Percentiles rank a stretch among this genome's conserved stretches.
phyloP scores from a whole-genome alignment of 2,113 vertebrate species.

The Grus americana region DNA sequence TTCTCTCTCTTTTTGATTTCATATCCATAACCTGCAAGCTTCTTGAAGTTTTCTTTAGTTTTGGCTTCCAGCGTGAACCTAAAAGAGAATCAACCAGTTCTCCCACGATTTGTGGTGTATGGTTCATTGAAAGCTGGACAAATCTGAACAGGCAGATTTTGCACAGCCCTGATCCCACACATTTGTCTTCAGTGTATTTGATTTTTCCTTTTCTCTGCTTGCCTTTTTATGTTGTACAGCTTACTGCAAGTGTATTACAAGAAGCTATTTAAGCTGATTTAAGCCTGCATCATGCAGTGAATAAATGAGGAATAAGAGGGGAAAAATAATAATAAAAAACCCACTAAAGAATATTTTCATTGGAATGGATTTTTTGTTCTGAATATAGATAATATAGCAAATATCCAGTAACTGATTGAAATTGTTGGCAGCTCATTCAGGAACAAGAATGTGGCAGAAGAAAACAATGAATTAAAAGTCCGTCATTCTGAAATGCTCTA shows the following conservation, averaged over 20 bases:
- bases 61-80: not conserved
- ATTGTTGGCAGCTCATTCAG: not conserved
- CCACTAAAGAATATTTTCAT: not conserved
- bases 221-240: not conserved
- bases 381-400: conserved; percentile 7
- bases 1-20: not conserved
- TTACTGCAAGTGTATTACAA: not conserved
- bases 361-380: not conserved
- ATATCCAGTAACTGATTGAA: not conserved
- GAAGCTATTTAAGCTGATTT: not conserved
- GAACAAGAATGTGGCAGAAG: not conserved
- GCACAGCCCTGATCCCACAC: not conserved
- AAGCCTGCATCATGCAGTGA: not conserved
- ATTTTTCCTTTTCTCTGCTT: not conserved
- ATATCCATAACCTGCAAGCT: not conserved
- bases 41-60: not conserved
- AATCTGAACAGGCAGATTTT: not conserved
- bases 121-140: not conserved
- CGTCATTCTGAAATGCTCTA: not conserved
- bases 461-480: not conserved
- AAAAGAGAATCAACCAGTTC: not conserved
- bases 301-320: not conserved
- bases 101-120: not conserved
- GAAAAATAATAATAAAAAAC: not conserved
- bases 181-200: not conserved